Percentiles rank a stretch among this genome's conserved stretches.
Evolutionary conservation across 2,888 invertebrate species (phyloP).

Genomic region (Anarsia innoxiella): DNA sequence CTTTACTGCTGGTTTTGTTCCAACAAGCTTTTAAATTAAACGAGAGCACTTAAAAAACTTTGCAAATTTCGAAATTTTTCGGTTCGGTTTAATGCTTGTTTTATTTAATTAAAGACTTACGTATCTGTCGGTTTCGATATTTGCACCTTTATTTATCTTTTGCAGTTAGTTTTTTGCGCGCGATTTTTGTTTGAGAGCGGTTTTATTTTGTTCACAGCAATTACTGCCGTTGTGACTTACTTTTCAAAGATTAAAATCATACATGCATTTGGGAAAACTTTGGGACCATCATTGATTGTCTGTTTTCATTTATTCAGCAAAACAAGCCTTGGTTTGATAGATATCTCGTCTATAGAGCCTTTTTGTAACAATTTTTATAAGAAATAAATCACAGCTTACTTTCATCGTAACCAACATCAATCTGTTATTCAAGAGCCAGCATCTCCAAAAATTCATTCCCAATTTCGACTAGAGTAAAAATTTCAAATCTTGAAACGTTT

Average conservation of each 20-base stretch:
- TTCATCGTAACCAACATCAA: too few relatives aligned
- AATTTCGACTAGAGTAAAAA: background rate
- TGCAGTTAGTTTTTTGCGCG: background rate
- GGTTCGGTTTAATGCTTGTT: constrained; percentile 6
- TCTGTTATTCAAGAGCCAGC: too few relatives aligned
- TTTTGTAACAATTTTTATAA: too few relatives aligned
- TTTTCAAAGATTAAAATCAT: too few relatives aligned
- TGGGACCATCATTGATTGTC: too few relatives aligned
- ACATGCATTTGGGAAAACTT: too few relatives aligned
- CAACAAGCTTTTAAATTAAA: constrained; percentile 49
- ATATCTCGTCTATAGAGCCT: too few relatives aligned
- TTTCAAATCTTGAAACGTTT: constrained; percentile 17
- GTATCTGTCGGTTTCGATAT: constrained; percentile 7
- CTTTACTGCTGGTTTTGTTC: constrained; percentile 58
- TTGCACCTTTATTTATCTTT: constrained; percentile 6
- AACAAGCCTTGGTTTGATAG: too few relatives aligned
- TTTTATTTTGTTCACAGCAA: too few relatives aligned
- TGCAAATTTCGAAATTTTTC: constrained; percentile 12
- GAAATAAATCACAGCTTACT: too few relatives aligned
- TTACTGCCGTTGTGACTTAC: too few relatives aligned
- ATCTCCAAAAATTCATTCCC: background rate
- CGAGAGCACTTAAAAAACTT: constrained; percentile 21
- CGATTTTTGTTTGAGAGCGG: background rate
- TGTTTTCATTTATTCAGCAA: too few relatives aligned
- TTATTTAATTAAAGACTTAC: constrained; percentile 10